Conservation (phyloP, 2,113 vertebrate genomes). For the Muscicapa adusta region DNA sequence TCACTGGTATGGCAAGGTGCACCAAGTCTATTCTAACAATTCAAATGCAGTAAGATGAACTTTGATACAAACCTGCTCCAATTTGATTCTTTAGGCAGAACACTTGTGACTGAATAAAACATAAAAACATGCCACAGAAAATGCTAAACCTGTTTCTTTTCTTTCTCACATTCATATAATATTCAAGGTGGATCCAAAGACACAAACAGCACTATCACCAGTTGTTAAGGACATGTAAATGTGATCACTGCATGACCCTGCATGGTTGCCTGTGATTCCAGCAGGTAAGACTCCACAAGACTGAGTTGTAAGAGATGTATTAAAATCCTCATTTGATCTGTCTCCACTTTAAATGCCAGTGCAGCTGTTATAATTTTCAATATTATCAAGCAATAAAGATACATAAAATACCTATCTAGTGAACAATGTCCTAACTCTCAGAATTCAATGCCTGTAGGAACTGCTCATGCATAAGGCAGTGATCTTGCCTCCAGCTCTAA, state of each 20-base stretch:
- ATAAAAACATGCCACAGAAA: neutral
- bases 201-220: neutral
- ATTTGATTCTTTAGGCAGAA: neutral
- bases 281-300: neutral
- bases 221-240: neutral
- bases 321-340: neutral
- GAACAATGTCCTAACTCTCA: neutral
- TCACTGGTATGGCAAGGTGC: neutral
- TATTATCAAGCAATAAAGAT: neutral
- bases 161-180: neutral
- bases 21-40: neutral
- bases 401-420: neutral
- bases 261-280: accelerated
- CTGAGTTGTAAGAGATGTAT: neutral
- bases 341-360: neutral
- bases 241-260: neutral
- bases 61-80: neutral
- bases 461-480: neutral
- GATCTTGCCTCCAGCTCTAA: neutral
- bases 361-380: neutral
- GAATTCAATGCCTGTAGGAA: neutral
- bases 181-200: neutral
- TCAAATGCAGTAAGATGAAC: neutral
- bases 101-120: neutral
- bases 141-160: neutral